phyloP scores from a whole-genome alignment of 2,113 vertebrate genomes.

The Enhydra lutris region DNA sequence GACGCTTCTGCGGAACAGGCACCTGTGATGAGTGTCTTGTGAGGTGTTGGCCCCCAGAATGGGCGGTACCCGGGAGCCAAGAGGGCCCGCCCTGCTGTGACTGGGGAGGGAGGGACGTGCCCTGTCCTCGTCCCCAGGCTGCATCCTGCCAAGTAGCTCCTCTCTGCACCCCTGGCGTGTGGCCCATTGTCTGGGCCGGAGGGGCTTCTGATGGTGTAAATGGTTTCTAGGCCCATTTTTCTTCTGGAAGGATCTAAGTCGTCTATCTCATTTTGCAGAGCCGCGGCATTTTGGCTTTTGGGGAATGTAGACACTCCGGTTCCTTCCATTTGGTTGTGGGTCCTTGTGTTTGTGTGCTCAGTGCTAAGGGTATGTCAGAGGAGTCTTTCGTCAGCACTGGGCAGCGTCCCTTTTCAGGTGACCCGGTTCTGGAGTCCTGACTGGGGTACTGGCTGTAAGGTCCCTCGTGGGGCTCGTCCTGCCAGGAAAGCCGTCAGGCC shows the following conservation, averaged over 20 bases:
- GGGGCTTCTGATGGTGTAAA: background rate
- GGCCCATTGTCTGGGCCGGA: background rate
- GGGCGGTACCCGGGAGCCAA: background rate
- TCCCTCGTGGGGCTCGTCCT: background rate
- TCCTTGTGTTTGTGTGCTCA: background rate
- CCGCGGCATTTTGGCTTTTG: background rate
- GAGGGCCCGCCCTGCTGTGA: no score
- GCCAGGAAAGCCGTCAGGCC: background rate
- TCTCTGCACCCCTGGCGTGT: background rate
- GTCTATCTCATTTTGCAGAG: background rate
- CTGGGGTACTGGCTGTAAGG: background rate
- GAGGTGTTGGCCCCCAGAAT: background rate
- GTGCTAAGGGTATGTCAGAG: background rate
- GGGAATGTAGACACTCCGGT: background rate
- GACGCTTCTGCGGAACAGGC: rapidly evolving
- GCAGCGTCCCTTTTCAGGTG: background rate
- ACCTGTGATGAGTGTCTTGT: background rate
- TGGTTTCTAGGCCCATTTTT: background rate
- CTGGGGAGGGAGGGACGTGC: rapidly evolving
- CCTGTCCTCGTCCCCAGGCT: background rate
- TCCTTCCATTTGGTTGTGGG: background rate
- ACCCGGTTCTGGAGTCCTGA: background rate
- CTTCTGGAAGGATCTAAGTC: background rate
- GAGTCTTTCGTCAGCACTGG: background rate
- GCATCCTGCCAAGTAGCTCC: rapidly evolving